Evolutionary conservation across 2,888 invertebrate genomes (phyloP).

Genomic region (Campoplex nolae): DNA sequence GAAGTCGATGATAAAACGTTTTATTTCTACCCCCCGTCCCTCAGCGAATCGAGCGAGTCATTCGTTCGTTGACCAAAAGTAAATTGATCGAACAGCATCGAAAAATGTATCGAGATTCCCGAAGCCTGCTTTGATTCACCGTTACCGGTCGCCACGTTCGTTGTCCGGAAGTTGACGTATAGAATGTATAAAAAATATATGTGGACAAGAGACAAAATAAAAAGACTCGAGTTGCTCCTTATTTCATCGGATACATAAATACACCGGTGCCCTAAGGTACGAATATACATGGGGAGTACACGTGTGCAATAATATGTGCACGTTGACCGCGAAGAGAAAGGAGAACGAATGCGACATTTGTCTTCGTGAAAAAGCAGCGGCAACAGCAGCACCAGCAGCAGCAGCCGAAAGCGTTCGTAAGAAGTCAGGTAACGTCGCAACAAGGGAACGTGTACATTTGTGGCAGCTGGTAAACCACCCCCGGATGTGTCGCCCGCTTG

Average conservation of each 20-base stretch:
- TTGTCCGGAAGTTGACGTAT: not conserved
- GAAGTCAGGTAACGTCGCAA: slow-evolving; percentile 31
- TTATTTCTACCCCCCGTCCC: too few relatives aligned
- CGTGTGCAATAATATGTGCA: slow-evolving; percentile 32
- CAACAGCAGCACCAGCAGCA: not conserved
- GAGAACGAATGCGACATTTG: slow-evolving; percentile 66
- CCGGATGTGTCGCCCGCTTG: slow-evolving; percentile 75
- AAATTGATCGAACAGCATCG: not conserved
- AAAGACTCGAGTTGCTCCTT: not conserved
- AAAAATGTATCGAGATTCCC: not conserved
- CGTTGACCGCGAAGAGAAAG: slow-evolving; percentile 57
- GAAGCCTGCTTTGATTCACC: not conserved
- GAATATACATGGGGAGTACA: slow-evolving; percentile 6
- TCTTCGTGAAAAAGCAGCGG: slow-evolving; percentile 56
- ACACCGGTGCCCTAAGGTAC: not conserved
- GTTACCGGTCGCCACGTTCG: not conserved
- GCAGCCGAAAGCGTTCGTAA: slow-evolving; percentile 25
- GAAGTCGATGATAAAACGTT: too few relatives aligned
- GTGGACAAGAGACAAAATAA: not conserved
- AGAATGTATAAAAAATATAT: not conserved
- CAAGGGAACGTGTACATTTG: slow-evolving; percentile 41
- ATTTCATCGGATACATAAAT: slow-evolving; percentile 3
- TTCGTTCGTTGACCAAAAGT: not conserved
- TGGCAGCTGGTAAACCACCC: slow-evolving; percentile 75
- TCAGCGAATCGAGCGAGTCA: not conserved